A percentile compares a stretch with the other conserved stretches of the same genome.
These are phyloP conservation scores for Paratrypauchen microcephalus DNA, from an alignment of 2,797 vertebrate species.

Conservation along the genomic window DNA sequence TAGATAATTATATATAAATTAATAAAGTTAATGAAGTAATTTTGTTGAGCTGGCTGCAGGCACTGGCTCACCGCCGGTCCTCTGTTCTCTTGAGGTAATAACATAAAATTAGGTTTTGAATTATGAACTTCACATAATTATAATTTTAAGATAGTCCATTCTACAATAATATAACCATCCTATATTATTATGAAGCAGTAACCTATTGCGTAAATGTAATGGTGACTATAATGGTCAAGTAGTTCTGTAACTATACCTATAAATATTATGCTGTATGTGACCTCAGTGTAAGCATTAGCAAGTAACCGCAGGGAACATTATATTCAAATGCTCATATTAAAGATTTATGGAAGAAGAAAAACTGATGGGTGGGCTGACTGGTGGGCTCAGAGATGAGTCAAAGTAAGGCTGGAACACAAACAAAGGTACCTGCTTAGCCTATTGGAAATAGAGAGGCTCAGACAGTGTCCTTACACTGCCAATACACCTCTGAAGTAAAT, in stretches of 20 bases:
- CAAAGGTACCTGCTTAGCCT: constrained; percentile 37
- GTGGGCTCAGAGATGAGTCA: constrained; percentile 26
- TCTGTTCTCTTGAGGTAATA: not conserved
- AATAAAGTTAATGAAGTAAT: constrained; percentile 1
- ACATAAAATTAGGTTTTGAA: not conserved
- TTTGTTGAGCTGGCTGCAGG: constrained; percentile 5
- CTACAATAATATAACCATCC: not conserved
- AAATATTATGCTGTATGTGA: no score
- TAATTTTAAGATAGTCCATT: not conserved
- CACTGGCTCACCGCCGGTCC: not conserved
- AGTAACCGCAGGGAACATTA: not conserved
- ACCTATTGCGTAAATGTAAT: not conserved
- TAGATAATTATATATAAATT: constrained; percentile 1
- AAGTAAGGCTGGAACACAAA: constrained; percentile 28
- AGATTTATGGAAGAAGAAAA: not conserved
- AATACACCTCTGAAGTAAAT: not conserved
- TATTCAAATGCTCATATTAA: not conserved
- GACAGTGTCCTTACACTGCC: constrained; percentile 5
- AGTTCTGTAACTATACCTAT: not conserved
- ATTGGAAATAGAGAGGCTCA: constrained; percentile 1
- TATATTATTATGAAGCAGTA: not conserved
- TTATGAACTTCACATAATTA: not conserved
- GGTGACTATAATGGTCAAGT: not conserved
- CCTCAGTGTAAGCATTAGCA: not conserved
- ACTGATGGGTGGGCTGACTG: constrained; percentile 3